Base-by-base conservation (phyloP, 2,888 invertebrate species). In the Lutraria lutraria region DNA sequence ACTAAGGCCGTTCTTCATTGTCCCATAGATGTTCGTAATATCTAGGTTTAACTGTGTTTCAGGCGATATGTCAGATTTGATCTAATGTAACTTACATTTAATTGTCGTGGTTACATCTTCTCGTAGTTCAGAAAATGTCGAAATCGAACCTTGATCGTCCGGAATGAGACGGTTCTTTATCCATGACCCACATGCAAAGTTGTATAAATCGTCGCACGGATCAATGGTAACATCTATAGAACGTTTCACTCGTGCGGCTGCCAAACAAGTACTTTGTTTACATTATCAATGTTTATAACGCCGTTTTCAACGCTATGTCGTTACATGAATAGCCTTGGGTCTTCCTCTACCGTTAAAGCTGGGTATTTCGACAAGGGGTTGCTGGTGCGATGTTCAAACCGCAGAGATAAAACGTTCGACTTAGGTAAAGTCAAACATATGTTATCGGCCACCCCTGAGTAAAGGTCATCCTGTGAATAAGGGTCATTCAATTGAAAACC, bases 111-210 rank as follows among this genome's bases (percentile, higher is more conserved):
- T 98, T 87, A 98, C 97, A 95, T 98, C 98, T 96, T 98, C 98
- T 3, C 98, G 98, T 95, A 98, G 97, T n/a, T 98, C 98, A 97
- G 98, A 98, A 96, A 98, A 98, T 0, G 98, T 98, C 95, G 98
- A 98, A 90, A 98, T 98, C 83, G 98, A 98, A 94, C 98, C 98
- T 90, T 98, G 89, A 82, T 93, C 93, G 83, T 93, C 92, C 2
- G 94, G 93, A 31, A 94, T 92, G 54, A 93, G 92, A 60, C 93
- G 91, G 13, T 97, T 97, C 95, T 98, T 98, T 96, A 98, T 98
- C 98, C 98, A 98, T 16, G 98, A 98, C n/a, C 98, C 98, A 95
- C 98, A 98, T 19, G 98, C 98, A 96, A 98, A 98, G 94, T 98
- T 98, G 97, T 98, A 98, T 97, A 98, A 98, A 96, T 98, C 98